A percentile compares a stretch with the other conserved stretches of the same genome.
Evolutionary conservation across 23 tunicate genomes (phyloP).

Genomic region (Halocynthia aurantium): DNA sequence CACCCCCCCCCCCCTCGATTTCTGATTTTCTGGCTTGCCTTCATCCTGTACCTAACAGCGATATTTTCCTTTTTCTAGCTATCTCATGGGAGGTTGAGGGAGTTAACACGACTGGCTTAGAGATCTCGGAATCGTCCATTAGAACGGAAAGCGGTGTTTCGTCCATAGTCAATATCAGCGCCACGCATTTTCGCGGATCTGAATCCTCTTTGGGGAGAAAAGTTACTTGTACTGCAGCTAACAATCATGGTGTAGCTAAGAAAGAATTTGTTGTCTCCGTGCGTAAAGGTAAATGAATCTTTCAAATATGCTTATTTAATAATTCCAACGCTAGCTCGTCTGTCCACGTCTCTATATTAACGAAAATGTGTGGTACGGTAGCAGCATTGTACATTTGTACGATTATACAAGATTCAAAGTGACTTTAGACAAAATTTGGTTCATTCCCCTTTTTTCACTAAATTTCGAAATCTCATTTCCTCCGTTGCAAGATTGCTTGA

Average conservation of each 20-base stretch:
- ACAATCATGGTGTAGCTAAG: conserved; percentile 20
- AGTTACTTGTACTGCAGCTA: conserved; percentile 28
- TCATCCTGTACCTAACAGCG: background rate
- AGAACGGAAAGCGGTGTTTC: background rate
- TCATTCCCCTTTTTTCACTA: too few species aligned
- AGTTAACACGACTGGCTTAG: conserved; percentile 10
- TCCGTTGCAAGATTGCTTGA: too few species aligned
- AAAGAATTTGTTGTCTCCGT: conserved; percentile 11
- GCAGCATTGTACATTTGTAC: too few species aligned
- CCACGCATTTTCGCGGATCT: conserved; percentile 15
- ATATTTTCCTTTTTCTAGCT: conserved; percentile 7
- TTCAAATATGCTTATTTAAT: too few species aligned
- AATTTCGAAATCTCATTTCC: too few species aligned
- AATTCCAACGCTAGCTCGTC: too few species aligned
- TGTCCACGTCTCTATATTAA: too few species aligned
- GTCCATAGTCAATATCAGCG: conserved; percentile 23
- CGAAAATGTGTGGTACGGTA: too few species aligned
- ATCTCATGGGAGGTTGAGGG: conserved; percentile 37
- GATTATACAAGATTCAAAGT: too few species aligned
- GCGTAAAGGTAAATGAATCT: conserved; percentile 14
- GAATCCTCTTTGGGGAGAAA: conserved; percentile 1
- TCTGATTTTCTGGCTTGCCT: background rate
- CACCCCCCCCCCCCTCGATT: too few species aligned
- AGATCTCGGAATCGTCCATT: background rate
- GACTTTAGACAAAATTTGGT: too few species aligned